Conservation (phyloP, 2,113 vertebrate genomes). For the Nibea coibor region DNA sequence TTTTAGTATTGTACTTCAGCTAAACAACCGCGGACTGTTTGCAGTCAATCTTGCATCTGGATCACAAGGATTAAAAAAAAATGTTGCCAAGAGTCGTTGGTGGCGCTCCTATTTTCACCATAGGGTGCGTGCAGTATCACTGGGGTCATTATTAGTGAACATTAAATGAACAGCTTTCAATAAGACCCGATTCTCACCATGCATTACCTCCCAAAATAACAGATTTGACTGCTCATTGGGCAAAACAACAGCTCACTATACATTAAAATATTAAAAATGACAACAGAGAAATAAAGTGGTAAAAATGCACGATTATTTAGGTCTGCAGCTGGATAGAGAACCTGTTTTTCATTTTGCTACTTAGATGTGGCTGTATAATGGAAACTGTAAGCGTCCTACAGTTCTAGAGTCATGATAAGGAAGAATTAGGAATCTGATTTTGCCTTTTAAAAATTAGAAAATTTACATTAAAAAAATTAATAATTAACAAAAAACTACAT, state of each 20-base stretch:
- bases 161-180: background rate
- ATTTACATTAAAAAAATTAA: background rate
- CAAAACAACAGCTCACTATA: background rate
- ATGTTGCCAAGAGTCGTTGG: background rate
- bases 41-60: slow-evolving; percentile 21
- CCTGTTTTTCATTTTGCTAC: background rate
- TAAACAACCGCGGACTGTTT: slow-evolving; percentile 15
- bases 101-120: background rate
- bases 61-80: slow-evolving; percentile 14
- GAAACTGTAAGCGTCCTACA: background rate
- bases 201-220: background rate
- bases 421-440: background rate
- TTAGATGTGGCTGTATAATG: background rate
- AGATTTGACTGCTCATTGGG: background rate
- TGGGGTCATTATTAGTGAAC: background rate
- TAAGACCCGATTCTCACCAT: background rate
- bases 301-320: background rate
- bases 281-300: background rate
- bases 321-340: background rate
- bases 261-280: background rate
- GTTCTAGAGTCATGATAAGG: background rate
- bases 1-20: slow-evolving; percentile 10
- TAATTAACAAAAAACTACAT: background rate
- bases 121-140: background rate
- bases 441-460: background rate